Conservation (phyloP, 2,888 invertebrate species). For the Bellardia bayeri region DNA sequence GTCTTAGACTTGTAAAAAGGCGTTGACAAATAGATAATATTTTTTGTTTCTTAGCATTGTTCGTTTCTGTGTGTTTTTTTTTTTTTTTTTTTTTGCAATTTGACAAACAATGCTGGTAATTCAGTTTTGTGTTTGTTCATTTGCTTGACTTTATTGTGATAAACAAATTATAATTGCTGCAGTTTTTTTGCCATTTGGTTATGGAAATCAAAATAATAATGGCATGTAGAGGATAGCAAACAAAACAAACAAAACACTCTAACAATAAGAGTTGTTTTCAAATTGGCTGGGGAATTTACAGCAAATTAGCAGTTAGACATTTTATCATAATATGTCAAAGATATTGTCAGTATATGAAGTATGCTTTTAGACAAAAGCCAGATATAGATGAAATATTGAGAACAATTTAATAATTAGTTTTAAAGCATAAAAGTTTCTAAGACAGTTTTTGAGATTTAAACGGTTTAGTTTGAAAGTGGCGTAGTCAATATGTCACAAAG, state of each 20-base stretch:
- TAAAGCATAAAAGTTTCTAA: not conserved
- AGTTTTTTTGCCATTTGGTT: not conserved
- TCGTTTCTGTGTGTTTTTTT: conserved; percentile 33
- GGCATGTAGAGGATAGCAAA: not conserved
- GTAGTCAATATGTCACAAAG: no score
- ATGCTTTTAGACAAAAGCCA: conserved; percentile 8
- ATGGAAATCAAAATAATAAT: conserved; percentile 26
- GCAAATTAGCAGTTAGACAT: conserved; percentile 44
- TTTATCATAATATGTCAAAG: conserved; percentile 55
- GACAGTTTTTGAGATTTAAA: conserved; percentile 8
- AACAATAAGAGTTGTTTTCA: not conserved
- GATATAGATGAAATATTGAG: not conserved
- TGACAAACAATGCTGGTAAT: conserved; percentile 53
- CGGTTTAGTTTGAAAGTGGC: no score
- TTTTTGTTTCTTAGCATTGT: conserved; percentile 46
- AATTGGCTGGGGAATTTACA: conserved; percentile 27
- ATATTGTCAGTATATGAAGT: conserved; percentile 48
- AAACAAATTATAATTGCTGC: conserved; percentile 64
- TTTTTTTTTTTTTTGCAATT: conserved; percentile 24
- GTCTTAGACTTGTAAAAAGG: conserved; percentile 72
- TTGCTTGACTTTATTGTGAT: conserved; percentile 45
- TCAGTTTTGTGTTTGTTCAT: conserved; percentile 56
- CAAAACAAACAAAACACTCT: not conserved
- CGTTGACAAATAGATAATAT: conserved; percentile 73
- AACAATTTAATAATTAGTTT: conserved; percentile 12